phyloP scores from a whole-genome alignment of 2,113 vertebrate species.

The Pandion haliaetus region DNA sequence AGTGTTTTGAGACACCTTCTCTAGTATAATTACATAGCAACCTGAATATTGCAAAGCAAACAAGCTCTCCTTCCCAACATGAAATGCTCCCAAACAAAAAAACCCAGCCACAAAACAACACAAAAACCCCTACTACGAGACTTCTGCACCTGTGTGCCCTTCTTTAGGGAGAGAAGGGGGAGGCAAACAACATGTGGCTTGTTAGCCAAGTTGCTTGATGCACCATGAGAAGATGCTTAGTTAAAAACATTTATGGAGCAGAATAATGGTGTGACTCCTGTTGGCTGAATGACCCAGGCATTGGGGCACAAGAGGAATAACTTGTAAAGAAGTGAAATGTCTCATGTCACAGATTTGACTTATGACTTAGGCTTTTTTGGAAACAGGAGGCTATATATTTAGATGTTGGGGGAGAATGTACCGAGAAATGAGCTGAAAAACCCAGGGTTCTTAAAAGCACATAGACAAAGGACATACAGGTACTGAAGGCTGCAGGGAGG shows the following conservation, averaged over 20 bases:
- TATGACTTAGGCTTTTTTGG: not conserved
- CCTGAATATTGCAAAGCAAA: slow-evolving; percentile 21
- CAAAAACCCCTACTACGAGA: not conserved
- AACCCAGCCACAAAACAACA: not conserved
- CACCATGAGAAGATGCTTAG: not conserved
- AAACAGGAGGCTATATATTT: not conserved
- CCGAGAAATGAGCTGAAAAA: not conserved
- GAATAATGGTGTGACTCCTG: not conserved
- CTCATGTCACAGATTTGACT: not conserved
- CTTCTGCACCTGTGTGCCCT: not conserved
- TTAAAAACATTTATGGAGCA: not conserved
- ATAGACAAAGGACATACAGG: not conserved
- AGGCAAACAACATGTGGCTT: not conserved
- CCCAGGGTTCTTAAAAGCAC: not conserved
- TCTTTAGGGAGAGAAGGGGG: not conserved
- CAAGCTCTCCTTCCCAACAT: not conserved
- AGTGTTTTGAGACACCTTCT: slow-evolving; percentile 15
- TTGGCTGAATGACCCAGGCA: not conserved
- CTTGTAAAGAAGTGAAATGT: not conserved
- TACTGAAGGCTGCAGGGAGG: not conserved
- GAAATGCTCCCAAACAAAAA: not conserved
- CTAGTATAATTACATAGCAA: slow-evolving; percentile 26
- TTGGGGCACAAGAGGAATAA: not conserved
- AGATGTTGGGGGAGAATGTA: not conserved
- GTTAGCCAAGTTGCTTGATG: not conserved